Evolutionary conservation across 2,888 invertebrate species (phyloP), one percentile per base, ranked within the genome.

Genomic region (Diplazon laetatorius): DNA sequence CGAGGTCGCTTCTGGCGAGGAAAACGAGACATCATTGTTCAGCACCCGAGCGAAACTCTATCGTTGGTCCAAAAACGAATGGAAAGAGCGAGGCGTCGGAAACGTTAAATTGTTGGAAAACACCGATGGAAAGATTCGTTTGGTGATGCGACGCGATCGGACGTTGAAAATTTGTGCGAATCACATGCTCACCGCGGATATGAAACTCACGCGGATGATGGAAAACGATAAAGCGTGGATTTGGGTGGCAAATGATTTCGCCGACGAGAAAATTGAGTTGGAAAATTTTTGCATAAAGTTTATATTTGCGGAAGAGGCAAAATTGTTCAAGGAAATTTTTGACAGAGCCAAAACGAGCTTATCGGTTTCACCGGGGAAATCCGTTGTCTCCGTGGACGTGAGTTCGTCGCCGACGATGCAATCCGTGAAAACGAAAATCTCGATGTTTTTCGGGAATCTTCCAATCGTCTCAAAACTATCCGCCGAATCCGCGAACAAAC

Each of bases 51-150:
- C 96, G 0, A 97, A 97, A 91, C 91, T 98, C 5, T 98, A 93
- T 91, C 94, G 97, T 1, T 96, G 94, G 88, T 93, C 93, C n/a
- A 93, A 95, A 2, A 96, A 95, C 78, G 96, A 97, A 88, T 98
- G 98, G 98, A 97, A 97, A 88, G 98, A 98, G 89, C 94, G 98
- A 79, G 98, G 98, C 0, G 92, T 96, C 66, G 98, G 98, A 0
- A 94, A 94, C 77, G 93, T 98, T 48, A 98, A 98, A 90, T 93
- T 98, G 16, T 91, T 98, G 9, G 94, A 94, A 86, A 95, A 96
- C 86, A 92, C 93, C 30, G 90, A 91, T 1, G 94, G 94, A 0
- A 95, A 94, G 87, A 93, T 95, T 0, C 92, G 97, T 52, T 93
- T 98, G 14, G 91, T 98, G 1, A 98, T 98, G 98, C 93, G 98